Evolutionary conservation across 2,888 invertebrate genomes (phyloP).

Genomic region (Chesias legatella): DNA sequence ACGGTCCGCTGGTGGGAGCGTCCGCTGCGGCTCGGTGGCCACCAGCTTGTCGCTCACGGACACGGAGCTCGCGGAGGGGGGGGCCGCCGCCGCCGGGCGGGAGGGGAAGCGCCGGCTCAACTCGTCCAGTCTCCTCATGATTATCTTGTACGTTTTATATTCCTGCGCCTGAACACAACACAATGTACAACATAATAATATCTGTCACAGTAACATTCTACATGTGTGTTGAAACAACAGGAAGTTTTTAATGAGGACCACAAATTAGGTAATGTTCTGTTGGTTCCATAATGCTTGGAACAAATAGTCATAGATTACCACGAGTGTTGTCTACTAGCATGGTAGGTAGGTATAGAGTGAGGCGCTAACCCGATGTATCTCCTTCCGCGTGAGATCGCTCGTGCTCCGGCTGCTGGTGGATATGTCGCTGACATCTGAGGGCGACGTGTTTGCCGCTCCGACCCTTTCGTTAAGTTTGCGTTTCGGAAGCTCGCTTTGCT

Average conservation of each 20-base stretch:
- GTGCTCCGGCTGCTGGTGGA: conserved; percentile 46
- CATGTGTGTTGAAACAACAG: too few species aligned
- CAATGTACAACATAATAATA: too few species aligned
- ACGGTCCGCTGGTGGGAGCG: too few species aligned
- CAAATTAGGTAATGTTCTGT: too few species aligned
- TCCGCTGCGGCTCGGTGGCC: conserved; percentile 42
- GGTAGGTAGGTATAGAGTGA: background rate
- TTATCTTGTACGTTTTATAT: conserved; percentile 69
- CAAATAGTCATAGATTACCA: too few species aligned
- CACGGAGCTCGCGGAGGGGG: conserved; percentile 13
- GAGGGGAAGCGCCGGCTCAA: conserved; percentile 46
- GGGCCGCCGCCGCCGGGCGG: conserved; percentile 32
- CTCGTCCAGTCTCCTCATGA: conserved; percentile 67
- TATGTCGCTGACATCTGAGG: conserved; percentile 40
- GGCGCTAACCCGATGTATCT: conserved; percentile 39
- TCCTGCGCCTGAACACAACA: conserved; percentile 42
- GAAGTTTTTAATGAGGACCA: too few species aligned
- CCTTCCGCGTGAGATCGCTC: conserved; percentile 33
- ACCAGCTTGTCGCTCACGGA: conserved; percentile 57
- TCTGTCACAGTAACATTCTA: too few species aligned
- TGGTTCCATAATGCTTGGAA: too few species aligned
- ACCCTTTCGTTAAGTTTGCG: too few species aligned
- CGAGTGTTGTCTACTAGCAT: too few species aligned
- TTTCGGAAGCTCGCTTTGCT: background rate
- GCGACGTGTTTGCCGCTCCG: conserved; percentile 1